Evolutionary conservation across 2,113 vertebrate genomes (phyloP), one percentile per base, ranked within the genome.

Genomic region (Perca schrenkii): DNA sequence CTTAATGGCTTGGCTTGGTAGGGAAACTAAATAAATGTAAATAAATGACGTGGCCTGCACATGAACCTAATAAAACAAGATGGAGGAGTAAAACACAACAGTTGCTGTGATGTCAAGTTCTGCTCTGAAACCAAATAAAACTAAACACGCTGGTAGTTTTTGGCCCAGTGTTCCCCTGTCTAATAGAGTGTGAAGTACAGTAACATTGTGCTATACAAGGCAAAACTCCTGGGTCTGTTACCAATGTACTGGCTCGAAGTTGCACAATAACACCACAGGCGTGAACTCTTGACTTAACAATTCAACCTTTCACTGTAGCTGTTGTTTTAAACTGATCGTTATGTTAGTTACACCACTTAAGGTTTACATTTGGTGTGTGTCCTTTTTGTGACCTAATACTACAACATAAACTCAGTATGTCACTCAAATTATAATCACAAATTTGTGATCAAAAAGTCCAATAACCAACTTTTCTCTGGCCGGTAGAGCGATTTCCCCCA

Each of bases 381-480:
- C 8, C 19, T 6, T 64, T 14, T 14, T 56, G 53, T 77, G 71
- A 86, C 52, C 28, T 69, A 21, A 49, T n/a, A 15, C 49, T 62
- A 52, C 46, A 69, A 75, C 62, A 72, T 61, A 58, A 36, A 46
- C 17, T 2, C 22, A 46, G 7, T 14, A 13, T 67, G 61, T 82
- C 81, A 89, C 60, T 76, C 57, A 75, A 63, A 77, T 15, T 49
- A 16, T 54, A 43, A 88, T 82, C 67, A 76, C 28, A 73, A 63
- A 90, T 89, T 82, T 85, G 70, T 65, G 66, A 77, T 87, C 40
- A 82, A 91, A 88, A 91, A 86, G 70, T 86, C 80, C 15, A 86
- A 89, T 87, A 87, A 88, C 76, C 88, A 92, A 92, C 88, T 90
- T 94, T 85, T 58, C 77, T 82, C 83, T 17, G 81, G 75, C 79